Conservation (phyloP, 2,113 vertebrate species). For the Callospermophilus lateralis region DNA sequence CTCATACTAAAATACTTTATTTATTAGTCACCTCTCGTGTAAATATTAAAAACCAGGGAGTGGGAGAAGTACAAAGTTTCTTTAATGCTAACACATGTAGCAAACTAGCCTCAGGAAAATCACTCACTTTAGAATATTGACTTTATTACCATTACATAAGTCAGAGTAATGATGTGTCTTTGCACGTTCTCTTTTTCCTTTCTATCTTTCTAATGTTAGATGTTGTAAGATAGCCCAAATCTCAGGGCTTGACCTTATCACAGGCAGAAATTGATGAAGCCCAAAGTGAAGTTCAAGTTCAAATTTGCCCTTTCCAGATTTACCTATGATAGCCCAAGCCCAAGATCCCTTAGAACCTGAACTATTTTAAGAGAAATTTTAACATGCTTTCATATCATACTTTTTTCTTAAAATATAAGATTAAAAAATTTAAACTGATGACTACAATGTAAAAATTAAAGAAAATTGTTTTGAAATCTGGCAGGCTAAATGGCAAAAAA, state of each 20-base stretch:
- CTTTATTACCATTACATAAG: background rate
- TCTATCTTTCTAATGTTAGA: background rate
- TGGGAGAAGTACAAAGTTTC: background rate
- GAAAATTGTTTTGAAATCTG: conserved; percentile 17
- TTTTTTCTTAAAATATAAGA: conserved; percentile 14
- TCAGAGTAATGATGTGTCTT: background rate
- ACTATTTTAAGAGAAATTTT: conserved; percentile 8
- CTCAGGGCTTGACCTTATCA: background rate
- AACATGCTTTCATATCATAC: background rate
- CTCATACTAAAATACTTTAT: conserved; percentile 12
- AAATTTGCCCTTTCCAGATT: background rate
- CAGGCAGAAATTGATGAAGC: background rate
- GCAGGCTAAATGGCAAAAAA: conserved; percentile 43
- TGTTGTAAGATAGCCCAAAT: background rate
- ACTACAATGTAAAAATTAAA: conserved; percentile 42
- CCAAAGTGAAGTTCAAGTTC: conserved; percentile 7
- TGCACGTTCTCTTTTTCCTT: background rate
- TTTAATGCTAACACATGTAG: background rate
- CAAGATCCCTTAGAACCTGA: background rate
- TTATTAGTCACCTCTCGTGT: conserved; percentile 24
- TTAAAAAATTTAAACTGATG: background rate
- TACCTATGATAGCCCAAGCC: background rate
- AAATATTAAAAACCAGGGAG: conserved; percentile 41
- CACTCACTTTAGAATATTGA: background rate
- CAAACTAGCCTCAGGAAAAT: background rate